Percentiles rank a stretch among this genome's conserved stretches.
Conservation (phyloP, 2,888 invertebrate genomes). For the Serripes groenlandicus region DNA sequence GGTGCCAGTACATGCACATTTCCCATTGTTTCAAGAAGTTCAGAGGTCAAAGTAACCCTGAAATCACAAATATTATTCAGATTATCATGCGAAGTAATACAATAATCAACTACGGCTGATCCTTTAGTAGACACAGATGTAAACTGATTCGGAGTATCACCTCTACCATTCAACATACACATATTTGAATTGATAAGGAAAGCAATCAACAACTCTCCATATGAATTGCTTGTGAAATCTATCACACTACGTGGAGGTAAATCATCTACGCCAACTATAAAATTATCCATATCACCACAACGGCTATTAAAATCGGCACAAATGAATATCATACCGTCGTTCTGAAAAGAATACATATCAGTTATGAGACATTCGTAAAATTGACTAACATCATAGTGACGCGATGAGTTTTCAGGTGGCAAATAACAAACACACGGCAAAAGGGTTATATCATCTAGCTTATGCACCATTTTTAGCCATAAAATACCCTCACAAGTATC, state of each 20-base stretch:
- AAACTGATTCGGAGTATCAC: no score
- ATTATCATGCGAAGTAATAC: constrained; percentile 6
- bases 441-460: background rate
- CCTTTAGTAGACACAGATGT: no score
- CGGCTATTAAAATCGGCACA: constrained; percentile 50
- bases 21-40: background rate
- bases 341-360: constrained; percentile 29
- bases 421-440: constrained; percentile 43
- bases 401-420: constrained; percentile 37
- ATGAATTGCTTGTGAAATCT: constrained; percentile 36
- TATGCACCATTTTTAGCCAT: constrained; percentile 28
- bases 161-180: constrained; percentile 48
- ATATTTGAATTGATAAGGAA: constrained; percentile 33
- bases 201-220: constrained; percentile 47
- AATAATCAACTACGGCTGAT: no score
- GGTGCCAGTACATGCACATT: background rate
- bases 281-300: constrained; percentile 33
- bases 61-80: constrained; percentile 1
- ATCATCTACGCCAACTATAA: constrained; percentile 41
- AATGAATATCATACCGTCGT: constrained; percentile 22
- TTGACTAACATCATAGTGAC: constrained; percentile 15
- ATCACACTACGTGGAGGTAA: constrained; percentile 28
- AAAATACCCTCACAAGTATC: constrained; percentile 24
- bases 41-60: background rate
- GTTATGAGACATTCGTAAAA: constrained; percentile 38